Base-by-base conservation (phyloP, 1,140 invertebrate genomes). In the Chironomus tepperi region DNA sequence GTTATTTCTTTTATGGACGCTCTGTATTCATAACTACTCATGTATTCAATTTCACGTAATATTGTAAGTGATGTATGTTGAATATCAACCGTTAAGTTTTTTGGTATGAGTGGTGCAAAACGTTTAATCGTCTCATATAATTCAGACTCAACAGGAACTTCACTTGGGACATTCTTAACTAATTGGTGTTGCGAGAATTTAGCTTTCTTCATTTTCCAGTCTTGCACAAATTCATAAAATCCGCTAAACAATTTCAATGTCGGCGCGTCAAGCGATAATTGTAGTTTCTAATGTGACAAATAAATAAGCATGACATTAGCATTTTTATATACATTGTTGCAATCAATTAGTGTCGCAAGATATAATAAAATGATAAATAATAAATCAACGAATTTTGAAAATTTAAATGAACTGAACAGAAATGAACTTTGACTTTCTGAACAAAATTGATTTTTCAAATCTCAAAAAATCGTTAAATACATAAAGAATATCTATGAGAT, bases 101-200 rank as follows among this genome's bases (percentile, higher is more conserved):
- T 92, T 82, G 91, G 91, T 84, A 93, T 88, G 77, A 92, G 87
- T 19, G 90, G 89, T 21, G 88, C 84, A 73, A 89, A 81, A 77
- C 86, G 85, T 73, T 85, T 82, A 77, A 88, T 85, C 76, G 85
- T 79, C 10, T 82, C 79, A 73, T 83, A 81, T 47, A 78, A 18
- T 73, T 43, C 18, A 47, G 15, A 34, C 24, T 18, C n/a, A 18
- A 73, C 42, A 42, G 19, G 21, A 43, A 73, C 42, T 70, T 73
- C 74, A 24, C 7, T 74, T 18, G n/a, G 19, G 19, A 47, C 64
- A 70, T 8, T 76, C 70, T 2, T 72, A 70, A 24, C 74, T 65
- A 16, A 75, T 74, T 21, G 74, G 77, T 0, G 76, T 74, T 73
- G 74, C 42, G 81, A 76, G 12, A 74, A 76, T 8, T 78, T 79